Evolutionary conservation across 1,140 invertebrate genomes (phyloP).

Genomic region (Trichogramma pretiosum): DNA sequence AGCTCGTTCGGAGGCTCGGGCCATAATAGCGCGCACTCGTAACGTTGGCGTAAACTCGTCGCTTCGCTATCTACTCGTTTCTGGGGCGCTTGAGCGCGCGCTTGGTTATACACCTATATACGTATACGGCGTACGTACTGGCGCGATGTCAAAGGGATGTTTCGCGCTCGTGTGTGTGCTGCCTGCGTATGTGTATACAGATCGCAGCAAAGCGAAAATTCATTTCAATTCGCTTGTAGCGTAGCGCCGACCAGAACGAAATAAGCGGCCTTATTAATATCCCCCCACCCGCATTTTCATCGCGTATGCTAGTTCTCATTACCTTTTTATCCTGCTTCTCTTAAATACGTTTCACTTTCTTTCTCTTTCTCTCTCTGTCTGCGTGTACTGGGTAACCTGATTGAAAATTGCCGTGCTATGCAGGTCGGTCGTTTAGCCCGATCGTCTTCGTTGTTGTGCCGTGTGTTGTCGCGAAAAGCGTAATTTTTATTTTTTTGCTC

Average conservation of each 20-base stretch:
- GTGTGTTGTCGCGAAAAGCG: no score
- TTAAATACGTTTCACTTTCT: background rate
- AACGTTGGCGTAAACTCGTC: no score
- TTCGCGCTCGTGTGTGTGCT: conserved; percentile 10
- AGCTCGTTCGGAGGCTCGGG: no score
- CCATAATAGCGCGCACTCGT: no score
- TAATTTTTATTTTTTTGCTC: no score
- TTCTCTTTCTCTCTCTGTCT: background rate
- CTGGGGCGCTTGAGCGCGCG: no score
- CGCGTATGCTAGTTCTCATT: background rate
- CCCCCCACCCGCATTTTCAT: conserved; percentile 13
- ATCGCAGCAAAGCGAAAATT: conserved; percentile 35
- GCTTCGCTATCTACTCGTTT: conserved; percentile 12
- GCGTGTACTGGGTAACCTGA: conserved; percentile 25
- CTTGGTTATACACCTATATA: no score
- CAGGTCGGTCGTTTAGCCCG: no score
- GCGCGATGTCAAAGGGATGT: conserved; percentile 35
- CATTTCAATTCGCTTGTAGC: conserved; percentile 41
- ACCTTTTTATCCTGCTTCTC: background rate
- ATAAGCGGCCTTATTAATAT: conserved; percentile 38
- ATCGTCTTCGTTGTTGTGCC: no score
- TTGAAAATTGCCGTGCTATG: conserved; percentile 32
- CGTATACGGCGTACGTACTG: no score
- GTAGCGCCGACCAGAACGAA: conserved; percentile 34
- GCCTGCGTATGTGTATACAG: no score